Conservation (phyloP, 2,888 invertebrate species). For the Halictus ligatus region DNA sequence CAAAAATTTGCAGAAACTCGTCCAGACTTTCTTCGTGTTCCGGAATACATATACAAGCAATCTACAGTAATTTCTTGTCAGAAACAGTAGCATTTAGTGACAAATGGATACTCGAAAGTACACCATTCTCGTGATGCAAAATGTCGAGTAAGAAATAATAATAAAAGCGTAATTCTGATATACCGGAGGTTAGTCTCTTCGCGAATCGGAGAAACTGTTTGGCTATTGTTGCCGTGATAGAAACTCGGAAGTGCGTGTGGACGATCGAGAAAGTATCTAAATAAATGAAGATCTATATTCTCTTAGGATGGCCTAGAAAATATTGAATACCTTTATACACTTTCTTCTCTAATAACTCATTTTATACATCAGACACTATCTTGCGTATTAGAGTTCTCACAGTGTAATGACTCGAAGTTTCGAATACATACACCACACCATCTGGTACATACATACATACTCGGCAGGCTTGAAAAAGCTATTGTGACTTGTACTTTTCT, state of each 20-base stretch:
- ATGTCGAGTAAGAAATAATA: too few relatives aligned
- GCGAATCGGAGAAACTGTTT: neutral
- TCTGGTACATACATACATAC: neutral
- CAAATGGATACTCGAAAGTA: too few relatives aligned
- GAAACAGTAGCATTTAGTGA: too few relatives aligned
- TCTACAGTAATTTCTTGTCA: too few relatives aligned
- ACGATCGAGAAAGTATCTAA: neutral
- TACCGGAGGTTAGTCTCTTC: neutral
- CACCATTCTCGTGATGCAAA: too few relatives aligned
- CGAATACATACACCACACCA: neutral
- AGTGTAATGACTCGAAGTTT: neutral
- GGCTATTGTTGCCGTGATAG: neutral
- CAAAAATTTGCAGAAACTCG: too few relatives aligned
- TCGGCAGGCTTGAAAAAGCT: neutral
- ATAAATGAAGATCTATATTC: neutral
- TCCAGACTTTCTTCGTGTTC: too few relatives aligned
- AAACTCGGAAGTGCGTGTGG: neutral
- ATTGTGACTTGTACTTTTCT: constrained; percentile 1
- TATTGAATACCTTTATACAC: neutral
- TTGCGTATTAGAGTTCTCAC: neutral
- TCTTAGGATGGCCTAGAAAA: neutral
- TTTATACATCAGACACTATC: neutral
- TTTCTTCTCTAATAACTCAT: neutral
- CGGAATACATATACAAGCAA: neutral
- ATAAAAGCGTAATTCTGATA: too few relatives aligned